Base-by-base conservation (phyloP, 2,888 invertebrate genomes). In the Barypeithes pellucidus region DNA sequence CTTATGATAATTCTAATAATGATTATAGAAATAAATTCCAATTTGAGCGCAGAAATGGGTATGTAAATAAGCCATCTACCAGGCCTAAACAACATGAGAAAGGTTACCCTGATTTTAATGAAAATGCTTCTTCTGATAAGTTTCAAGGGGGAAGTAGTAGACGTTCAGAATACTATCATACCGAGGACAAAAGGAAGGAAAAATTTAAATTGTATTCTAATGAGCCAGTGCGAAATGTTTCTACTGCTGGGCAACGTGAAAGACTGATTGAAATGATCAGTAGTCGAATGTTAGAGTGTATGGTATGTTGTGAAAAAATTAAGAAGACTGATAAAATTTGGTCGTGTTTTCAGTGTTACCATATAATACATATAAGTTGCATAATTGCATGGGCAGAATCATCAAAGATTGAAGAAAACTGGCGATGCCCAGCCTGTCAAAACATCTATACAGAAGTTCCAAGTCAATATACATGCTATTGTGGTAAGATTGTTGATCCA, bases 351-450 rank as follows among this genome's bases (percentile, higher is more conserved):
- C 95, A 94, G 81, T 99, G 99, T 83, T 97, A 92, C 86, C 96
- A 98, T 84, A 94, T 98, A 67, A 90, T 98, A 76, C 99, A 99
- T 87, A 89, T 99, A 12, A 90, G 91, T 75, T 99, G 99, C 85
- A 93, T 95, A 73, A 91, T 92, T 78, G 94, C 95, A 81, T 99
- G 99, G 99, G 97, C 97, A 0, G 89, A 90, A 77, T 93, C 94
- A 75, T 95, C 95, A 20, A 90, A 92, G 78, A 61, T 78, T 11
- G 93, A 93, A 77, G 90, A 90, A 65, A 94, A 94, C 71, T 99
- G 99, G 99, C 91, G 97, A 18, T 99, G 99, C 84, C 98, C 98
- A 0, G 96, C 97, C 0, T 99, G 99, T 84, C 98, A 98, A 86
- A 94, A 95, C 84, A 91, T 93, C 1, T 91, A 90, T 70, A 87